These are phyloP conservation scores for Machimus atricapillus DNA, from an alignment of 2,888 invertebrate species.

Conservation along the genomic window DNA sequence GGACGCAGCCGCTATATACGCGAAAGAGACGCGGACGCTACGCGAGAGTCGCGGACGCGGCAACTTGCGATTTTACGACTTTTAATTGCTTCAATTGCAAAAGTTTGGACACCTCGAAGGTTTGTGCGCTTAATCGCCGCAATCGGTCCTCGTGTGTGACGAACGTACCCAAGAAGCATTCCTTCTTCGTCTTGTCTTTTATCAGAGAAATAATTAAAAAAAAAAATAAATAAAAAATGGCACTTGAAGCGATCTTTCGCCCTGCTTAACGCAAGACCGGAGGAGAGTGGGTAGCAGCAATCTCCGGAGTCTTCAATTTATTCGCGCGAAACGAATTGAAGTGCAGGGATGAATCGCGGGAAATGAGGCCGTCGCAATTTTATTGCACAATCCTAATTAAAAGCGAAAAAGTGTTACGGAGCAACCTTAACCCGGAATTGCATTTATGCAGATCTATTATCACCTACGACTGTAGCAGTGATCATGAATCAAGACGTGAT, in stretches of 20 bases:
- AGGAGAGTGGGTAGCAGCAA: not conserved
- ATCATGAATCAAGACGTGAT: not conserved
- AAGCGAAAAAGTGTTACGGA: not conserved
- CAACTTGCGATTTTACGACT: not conserved
- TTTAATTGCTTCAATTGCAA: constrained; percentile 2
- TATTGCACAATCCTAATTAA: not conserved
- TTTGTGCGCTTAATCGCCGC: not conserved
- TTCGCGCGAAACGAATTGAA: not conserved
- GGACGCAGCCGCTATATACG: not conserved
- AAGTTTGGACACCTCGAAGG: not conserved
- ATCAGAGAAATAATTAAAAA: not conserved
- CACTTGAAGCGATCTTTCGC: not conserved
- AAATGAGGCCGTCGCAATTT: not conserved
- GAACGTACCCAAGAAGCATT: not conserved
- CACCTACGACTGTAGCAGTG: not conserved
- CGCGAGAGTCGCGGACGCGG: not conserved
- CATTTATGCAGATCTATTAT: not conserved
- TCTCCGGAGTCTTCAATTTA: not conserved
- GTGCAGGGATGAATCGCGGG: not conserved
- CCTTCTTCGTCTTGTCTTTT: not conserved
- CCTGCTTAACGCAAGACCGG: not conserved
- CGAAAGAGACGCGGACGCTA: too few species aligned
- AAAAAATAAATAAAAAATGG: not conserved
- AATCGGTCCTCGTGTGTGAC: not conserved
- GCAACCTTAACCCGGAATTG: not conserved